phyloP scores from a whole-genome alignment of 2,888 invertebrate species.

The Pheosia gnoma region DNA sequence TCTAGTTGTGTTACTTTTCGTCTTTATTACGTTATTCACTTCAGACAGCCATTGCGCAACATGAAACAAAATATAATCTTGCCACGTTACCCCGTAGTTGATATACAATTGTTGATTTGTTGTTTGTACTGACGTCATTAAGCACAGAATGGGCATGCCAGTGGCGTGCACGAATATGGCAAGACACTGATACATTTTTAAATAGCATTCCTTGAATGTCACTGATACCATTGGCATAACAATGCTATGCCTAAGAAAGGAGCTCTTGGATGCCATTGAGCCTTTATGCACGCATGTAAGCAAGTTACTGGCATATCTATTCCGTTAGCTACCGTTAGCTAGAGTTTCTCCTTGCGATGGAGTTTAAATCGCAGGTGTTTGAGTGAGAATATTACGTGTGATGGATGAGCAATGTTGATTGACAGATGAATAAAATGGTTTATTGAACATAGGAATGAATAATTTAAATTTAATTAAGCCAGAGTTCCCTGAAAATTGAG shows the following conservation, averaged over 20 bases:
- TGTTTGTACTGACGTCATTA: slow-evolving; percentile 36
- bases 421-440: too few relatives aligned
- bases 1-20: too few relatives aligned
- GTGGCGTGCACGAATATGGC: neutral
- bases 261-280: too few relatives aligned
- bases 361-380: neutral
- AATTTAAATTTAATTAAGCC: too few relatives aligned
- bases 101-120: slow-evolving; percentile 66
- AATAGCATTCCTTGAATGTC: too few relatives aligned
- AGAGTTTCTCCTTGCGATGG: neutral
- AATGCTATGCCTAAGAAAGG: too few relatives aligned
- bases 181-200: too few relatives aligned
- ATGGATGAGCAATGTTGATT: neutral
- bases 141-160: neutral
- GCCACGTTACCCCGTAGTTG: slow-evolving; percentile 56
- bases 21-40: too few relatives aligned
- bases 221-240: too few relatives aligned
- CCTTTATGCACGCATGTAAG: too few relatives aligned
- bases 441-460: too few relatives aligned
- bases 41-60: neutral
- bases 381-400: neutral
- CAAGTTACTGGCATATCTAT: slow-evolving; percentile 2
- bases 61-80: slow-evolving; percentile 43
- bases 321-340: neutral
- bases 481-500: too few relatives aligned